Base-by-base conservation (phyloP, 2,888 invertebrate genomes). In the Pheosia gnoma region DNA sequence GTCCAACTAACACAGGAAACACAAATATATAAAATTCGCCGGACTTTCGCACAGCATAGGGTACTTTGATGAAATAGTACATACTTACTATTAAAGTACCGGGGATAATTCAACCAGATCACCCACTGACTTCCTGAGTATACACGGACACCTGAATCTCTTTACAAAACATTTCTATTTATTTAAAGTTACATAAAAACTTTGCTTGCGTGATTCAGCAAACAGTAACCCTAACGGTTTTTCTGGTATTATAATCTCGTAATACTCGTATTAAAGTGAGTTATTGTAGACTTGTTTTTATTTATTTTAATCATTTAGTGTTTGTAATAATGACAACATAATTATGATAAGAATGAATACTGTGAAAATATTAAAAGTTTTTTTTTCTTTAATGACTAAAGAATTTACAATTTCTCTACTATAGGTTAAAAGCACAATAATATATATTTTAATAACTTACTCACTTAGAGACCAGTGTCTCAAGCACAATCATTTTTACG, bases 111-210 rank as follows among this genome's bases (percentile, higher is more conserved):
- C 63, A 57, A 68, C 64, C 77, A 83, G 75, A 25, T 75, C 78
- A 71, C 80, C 64, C 4, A 36, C 78, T 80, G 80, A 75, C 61
- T 77, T 52, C 63, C 82, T 81, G 76, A 77, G 82, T 81, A 85
- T 75, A 85, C 70, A 80, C 77, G 79, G 84, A 84, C 85, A 78
- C 80, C 70, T 8, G 0, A 0, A 4, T 0, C 0, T 3, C 4
- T 0, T 9, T 38, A 0, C 5, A 25, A 58, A 36, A 7, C 4
- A 39, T 45, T 49, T 7, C 5, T 62, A 61, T 72, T 65, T 62
- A 58, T n/a, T 5, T 8, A 25, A 64, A 49, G 13, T 53, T 5
- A 4, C 0, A n/a, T 52, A 62, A 77, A 81, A 77, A 82, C 68
- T 75, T 79, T 67, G 62, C 65, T 75, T 77, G 76, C 68, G 84